A percentile compares a stretch with the other conserved stretches of the same genome.
phyloP scores from a whole-genome alignment of 1,140 invertebrate species.

The Drosophila littoralis region DNA sequence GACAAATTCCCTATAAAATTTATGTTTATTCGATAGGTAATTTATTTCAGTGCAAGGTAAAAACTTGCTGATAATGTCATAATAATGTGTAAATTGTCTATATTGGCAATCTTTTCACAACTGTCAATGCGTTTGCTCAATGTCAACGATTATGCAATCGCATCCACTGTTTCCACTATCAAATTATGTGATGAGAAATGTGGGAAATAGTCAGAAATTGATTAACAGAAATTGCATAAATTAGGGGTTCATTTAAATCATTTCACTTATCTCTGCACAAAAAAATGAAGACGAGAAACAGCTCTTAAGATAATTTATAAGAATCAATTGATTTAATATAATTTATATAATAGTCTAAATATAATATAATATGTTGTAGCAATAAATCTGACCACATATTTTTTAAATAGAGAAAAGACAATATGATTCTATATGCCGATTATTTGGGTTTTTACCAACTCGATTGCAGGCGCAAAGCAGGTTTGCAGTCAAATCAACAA shows the following conservation, averaged over 20 bases:
- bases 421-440: conserved; percentile 25
- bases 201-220: conserved; percentile 15
- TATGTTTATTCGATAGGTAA: no score
- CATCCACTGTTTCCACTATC: conserved; percentile 12
- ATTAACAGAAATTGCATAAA: conserved; percentile 6
- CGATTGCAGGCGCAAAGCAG: conserved; percentile 40
- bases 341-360: conserved; percentile 25
- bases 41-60: conserved; percentile 9
- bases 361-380: background rate
- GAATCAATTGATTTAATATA: conserved; percentile 14
- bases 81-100: background rate
- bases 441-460: conserved; percentile 44
- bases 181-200: conserved; percentile 17
- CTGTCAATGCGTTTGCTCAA: no score
- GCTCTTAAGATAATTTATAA: background rate
- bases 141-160: background rate
- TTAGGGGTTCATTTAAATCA: background rate
- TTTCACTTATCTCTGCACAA: no score
- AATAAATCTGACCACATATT: conserved; percentile 21
- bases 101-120: no score
- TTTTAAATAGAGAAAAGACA: conserved; percentile 8
- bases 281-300: no score
- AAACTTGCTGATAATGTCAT: conserved; percentile 2
- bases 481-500: conserved; percentile 29
- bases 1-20: background rate